Evolutionary conservation across 2,888 invertebrate genomes (phyloP).

Genomic region (Diaphora mendica): DNA sequence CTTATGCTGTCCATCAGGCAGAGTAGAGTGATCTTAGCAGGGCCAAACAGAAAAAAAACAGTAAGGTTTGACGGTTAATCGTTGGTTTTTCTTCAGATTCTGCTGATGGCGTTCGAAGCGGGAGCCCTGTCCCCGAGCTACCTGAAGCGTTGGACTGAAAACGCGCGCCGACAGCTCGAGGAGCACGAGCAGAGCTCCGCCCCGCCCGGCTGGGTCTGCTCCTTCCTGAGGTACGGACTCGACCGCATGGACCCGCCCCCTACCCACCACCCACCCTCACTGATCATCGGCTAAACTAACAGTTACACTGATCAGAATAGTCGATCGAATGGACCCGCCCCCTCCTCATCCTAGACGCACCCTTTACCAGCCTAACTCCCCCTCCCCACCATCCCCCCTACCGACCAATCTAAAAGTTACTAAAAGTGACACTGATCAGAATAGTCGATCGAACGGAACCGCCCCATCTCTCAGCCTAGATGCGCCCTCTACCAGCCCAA

Average conservation of each 20-base stretch:
- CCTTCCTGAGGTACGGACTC: constrained; percentile 88
- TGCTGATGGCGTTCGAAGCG: constrained; percentile 82
- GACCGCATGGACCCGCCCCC: constrained; percentile 11
- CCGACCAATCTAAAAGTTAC: no score
- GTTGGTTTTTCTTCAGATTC: constrained; percentile 73
- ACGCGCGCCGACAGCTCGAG: constrained; percentile 78
- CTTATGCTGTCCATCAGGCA: no score
- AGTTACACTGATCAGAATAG: no score
- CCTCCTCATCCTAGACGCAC: no score
- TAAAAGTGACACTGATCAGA: no score
- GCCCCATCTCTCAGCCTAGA: no score
- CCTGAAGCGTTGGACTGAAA: constrained; percentile 82
- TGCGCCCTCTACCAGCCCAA: no score
- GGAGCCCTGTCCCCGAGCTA: constrained; percentile 81
- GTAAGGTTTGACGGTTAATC: no score
- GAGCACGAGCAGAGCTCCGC: constrained; percentile 86
- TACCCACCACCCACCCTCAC: background rate
- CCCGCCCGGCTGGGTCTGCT: constrained; percentile 87
- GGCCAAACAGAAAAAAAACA: no score
- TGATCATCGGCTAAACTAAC: no score
- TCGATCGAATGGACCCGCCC: background rate
- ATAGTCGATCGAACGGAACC: no score
- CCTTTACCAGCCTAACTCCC: constrained; percentile 9
- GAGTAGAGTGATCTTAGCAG: no score
- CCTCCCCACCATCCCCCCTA: constrained; percentile 1